Base-by-base conservation (phyloP, 2,113 vertebrate genomes). In the Ovibos moschatus region DNA sequence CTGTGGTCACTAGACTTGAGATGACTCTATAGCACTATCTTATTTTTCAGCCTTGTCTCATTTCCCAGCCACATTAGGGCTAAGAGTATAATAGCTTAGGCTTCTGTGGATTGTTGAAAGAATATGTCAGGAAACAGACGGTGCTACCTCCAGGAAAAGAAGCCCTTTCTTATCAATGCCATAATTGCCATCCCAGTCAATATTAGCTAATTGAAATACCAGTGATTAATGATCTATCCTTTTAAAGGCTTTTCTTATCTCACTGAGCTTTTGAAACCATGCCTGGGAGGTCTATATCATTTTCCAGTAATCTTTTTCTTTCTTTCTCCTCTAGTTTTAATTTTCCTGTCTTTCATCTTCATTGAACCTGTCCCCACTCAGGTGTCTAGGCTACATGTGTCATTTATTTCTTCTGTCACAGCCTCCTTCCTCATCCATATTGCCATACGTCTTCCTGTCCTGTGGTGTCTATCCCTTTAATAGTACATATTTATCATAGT, bases 341-440 rank as follows among this genome's bases (percentile, higher is more conserved):
- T 99, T 98, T 99, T 93, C 96, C 90, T 98, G 96, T 99, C 98
- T 98, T 99, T 99, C 98, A 98, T 99, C 98, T 99, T 98, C 98
- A 98, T 98, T 85, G 90, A 93, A 96, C 95, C 88, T 96, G 89
- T 98, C 93, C 94, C 79, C 84, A 94, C 87, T 95, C 95, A 97
- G 98, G 95, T 97, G 88, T 96, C 97, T 95, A 96, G 97, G 97
- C 87, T 96, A 95, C 97, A 76, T 28, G 90, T 98, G 97, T 93
- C 98, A 99, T 99, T 99, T 99, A 98, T 99, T 99, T 98, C 88
- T 97, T 98, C 98, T 97, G 96, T 98, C 98, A 98, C 57, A 64
- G 27, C 94, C 97, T 96, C 64, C 47, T 91, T 98, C 74, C 95
- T 96, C 0, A 7, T 95, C 95, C 87, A 91, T 84, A 98, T 96